Conservation (phyloP, 2,888 invertebrate genomes). For the Pachymerium ferrugineum region DNA sequence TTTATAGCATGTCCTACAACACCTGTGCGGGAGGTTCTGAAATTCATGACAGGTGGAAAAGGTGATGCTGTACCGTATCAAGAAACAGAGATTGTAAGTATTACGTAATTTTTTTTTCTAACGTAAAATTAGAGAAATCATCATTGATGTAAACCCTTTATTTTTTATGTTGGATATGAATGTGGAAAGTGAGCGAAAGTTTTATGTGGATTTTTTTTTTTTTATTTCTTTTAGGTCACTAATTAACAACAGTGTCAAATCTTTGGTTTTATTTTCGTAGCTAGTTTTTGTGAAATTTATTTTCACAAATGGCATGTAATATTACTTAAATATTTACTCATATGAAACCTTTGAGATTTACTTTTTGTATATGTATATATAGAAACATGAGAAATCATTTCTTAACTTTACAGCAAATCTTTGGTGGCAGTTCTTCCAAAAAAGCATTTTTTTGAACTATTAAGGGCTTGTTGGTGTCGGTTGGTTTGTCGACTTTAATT, state of each 20-base stretch:
- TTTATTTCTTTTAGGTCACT: slow-evolving; percentile 16
- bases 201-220: not conserved
- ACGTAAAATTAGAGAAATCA: not conserved
- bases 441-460: not conserved
- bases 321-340: too few relatives aligned
- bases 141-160: not conserved
- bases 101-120: not conserved
- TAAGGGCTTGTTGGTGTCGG: not conserved
- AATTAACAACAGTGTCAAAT: not conserved
- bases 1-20: slow-evolving; percentile 23
- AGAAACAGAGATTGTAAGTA: slow-evolving; percentile 36
- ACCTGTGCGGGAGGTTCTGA: slow-evolving; percentile 13
- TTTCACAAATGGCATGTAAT: not conserved
- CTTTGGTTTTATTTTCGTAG: not conserved
- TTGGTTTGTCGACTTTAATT: not conserved
- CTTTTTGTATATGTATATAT: too few relatives aligned
- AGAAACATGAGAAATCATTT: too few relatives aligned
- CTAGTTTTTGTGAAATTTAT: not conserved
- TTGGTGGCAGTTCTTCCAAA: too few relatives aligned
- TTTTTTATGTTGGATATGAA: not conserved
- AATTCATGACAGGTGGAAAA: not conserved
- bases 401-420: too few relatives aligned
- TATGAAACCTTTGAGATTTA: too few relatives aligned
- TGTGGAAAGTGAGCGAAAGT: slow-evolving; percentile 7
- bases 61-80: slow-evolving; percentile 33